Evolutionary conservation across 2,113 vertebrate genomes (phyloP).

Genomic region (Crocuta crocuta): DNA sequence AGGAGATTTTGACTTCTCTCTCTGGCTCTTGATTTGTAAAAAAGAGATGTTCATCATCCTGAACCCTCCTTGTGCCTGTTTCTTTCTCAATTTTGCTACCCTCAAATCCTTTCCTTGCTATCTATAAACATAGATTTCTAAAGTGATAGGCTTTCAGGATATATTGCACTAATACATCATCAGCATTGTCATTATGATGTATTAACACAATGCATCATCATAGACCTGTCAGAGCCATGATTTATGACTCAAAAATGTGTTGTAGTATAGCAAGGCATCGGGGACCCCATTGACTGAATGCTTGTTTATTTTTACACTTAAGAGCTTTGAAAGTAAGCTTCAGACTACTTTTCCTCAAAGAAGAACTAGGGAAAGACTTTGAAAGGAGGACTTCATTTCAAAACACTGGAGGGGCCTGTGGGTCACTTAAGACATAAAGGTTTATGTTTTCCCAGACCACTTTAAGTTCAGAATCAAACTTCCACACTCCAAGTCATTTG

Average conservation of each 20-base stretch:
- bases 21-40: slow-evolving; percentile 67
- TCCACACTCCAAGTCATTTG: slow-evolving; percentile 61
- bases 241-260: slow-evolving; percentile 84
- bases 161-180: slow-evolving; percentile 83
- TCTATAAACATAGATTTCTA: slow-evolving; percentile 80
- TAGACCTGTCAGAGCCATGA: slow-evolving; percentile 84
- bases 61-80: slow-evolving; percentile 28
- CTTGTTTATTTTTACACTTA: slow-evolving; percentile 87
- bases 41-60: slow-evolving; percentile 63
- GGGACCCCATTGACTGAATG: slow-evolving; percentile 78
- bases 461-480: slow-evolving; percentile 63
- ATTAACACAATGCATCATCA: slow-evolving; percentile 87
- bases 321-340: slow-evolving; percentile 82
- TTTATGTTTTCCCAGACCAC: slow-evolving; percentile 72
- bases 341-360: slow-evolving; percentile 76
- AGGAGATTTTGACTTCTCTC: slow-evolving; percentile 51
- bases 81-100: slow-evolving; percentile 58
- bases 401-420: slow-evolving; percentile 62
- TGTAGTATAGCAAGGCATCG: slow-evolving; percentile 74
- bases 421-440: slow-evolving; percentile 72
- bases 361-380: slow-evolving; percentile 68
- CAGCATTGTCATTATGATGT: slow-evolving; percentile 86
- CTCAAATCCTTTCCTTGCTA: slow-evolving; percentile 66
- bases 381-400: slow-evolving; percentile 71
- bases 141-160: slow-evolving; percentile 84